phyloP scores from a whole-genome alignment of 2,113 vertebrate genomes.

The Deroptyus accipitrinus region DNA sequence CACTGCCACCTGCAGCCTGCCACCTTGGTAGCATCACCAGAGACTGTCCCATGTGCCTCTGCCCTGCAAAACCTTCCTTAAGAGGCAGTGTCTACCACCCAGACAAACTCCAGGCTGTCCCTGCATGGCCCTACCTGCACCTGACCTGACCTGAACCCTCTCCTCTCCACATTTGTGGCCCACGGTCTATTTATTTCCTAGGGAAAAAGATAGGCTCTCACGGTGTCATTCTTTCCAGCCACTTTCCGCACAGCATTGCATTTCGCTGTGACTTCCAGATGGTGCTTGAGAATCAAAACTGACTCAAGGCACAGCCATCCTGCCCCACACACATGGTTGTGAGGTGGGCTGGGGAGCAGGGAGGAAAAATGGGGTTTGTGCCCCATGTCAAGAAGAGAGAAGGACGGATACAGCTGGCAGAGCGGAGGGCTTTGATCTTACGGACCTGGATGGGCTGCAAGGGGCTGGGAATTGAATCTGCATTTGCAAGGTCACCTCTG shows the following conservation, averaged over 20 bases:
- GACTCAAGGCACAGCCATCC: neutral
- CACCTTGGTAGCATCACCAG: neutral
- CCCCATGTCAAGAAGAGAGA: neutral
- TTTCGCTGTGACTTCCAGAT: constrained; percentile 70
- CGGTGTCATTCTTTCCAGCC: constrained; percentile 74
- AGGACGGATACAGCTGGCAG: neutral
- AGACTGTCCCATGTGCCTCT: neutral
- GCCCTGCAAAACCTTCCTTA: neutral
- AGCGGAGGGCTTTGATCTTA: neutral
- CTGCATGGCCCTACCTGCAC: constrained; percentile 54
- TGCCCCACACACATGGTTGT: neutral
- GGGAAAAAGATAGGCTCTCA: constrained; percentile 46
- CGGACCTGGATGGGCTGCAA: neutral
- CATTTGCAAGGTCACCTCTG: neutral
- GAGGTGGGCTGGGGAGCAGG: neutral
- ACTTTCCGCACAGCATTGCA: constrained; percentile 60
- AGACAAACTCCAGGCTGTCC: neutral
- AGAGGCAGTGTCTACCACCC: neutral
- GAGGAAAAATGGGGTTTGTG: neutral
- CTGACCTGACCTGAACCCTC: neutral
- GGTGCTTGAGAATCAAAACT: constrained; percentile 13
- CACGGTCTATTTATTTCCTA: constrained; percentile 70
- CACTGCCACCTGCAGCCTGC: neutral
- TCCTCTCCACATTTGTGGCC: neutral
- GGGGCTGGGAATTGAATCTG: neutral